These are phyloP conservation scores for Phallusia fumigata DNA, from an alignment of 23 tunicate species.

Conservation along the genomic window DNA sequence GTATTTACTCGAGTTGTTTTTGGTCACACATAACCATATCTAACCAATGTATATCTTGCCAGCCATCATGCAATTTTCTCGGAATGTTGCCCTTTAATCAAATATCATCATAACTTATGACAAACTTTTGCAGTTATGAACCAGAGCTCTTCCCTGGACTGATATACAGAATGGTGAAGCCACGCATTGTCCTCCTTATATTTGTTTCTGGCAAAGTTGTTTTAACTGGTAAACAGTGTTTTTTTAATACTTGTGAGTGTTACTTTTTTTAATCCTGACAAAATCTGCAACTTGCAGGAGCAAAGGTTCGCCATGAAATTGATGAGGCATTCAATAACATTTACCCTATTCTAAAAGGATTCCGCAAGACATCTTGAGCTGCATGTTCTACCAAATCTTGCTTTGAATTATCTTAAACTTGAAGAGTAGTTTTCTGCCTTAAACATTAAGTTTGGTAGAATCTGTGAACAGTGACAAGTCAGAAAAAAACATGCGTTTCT, in stretches of 20 bases:
- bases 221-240: constrained; percentile 63
- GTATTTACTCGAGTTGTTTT: no score
- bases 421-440: no score
- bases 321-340: constrained; percentile 98
- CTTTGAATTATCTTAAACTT: no score
- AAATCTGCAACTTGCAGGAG: constrained; percentile 33
- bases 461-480: no score
- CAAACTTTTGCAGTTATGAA: constrained; percentile 73
- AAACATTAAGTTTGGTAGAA: no score
- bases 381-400: no score
- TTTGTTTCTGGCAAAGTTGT: constrained; percentile 99
- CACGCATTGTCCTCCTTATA: constrained; percentile 89
- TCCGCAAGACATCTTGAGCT: constrained; percentile 59
- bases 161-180: constrained; percentile 98
- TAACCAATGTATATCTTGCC: no score
- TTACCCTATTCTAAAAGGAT: constrained; percentile 95
- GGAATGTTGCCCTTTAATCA: no score
- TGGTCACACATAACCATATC: no score
- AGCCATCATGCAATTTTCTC: no score
- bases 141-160: constrained; percentile 99
- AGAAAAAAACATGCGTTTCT: no score
- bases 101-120: no score
- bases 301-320: constrained; percentile 83
- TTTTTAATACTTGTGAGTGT: not conserved
- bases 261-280: not conserved